phyloP scores from a whole-genome alignment of 2,113 vertebrate genomes.

The Coptodon rendalli region DNA sequence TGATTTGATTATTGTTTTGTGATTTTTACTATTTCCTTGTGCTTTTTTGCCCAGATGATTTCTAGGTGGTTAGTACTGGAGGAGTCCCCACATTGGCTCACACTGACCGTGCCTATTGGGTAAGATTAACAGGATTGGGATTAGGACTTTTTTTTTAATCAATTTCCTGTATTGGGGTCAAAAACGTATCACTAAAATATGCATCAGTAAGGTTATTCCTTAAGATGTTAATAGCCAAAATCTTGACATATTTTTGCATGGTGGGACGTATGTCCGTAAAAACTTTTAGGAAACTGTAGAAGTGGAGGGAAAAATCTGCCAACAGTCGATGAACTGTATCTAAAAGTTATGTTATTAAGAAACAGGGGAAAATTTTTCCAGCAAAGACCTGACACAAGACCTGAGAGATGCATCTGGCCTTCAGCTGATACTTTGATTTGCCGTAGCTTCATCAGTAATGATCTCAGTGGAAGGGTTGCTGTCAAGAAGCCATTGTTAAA shows the following conservation, averaged over 20 bases:
- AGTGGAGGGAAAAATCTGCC: neutral
- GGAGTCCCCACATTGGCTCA: neutral
- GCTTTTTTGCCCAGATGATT: neutral
- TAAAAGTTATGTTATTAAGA: neutral
- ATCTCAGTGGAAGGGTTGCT: neutral
- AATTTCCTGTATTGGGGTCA: neutral
- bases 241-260: neutral
- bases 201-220: neutral
- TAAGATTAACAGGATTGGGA: neutral
- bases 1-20: neutral
- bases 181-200: neutral
- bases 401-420: neutral
- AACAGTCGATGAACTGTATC: neutral
- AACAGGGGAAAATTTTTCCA: neutral
- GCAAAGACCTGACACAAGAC: neutral
- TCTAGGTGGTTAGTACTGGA: neutral
- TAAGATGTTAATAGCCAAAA: neutral
- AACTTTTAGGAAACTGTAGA: neutral
- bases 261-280: neutral
- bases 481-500: neutral
- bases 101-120: neutral
- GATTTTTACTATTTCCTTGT: neutral
- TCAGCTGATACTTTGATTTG: neutral
- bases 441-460: neutral
- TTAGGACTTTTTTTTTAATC: neutral